Evolutionary conservation across 2,888 invertebrate genomes (phyloP), one percentile per base, ranked within the genome.

Genomic region (Noctua fimbriata): DNA sequence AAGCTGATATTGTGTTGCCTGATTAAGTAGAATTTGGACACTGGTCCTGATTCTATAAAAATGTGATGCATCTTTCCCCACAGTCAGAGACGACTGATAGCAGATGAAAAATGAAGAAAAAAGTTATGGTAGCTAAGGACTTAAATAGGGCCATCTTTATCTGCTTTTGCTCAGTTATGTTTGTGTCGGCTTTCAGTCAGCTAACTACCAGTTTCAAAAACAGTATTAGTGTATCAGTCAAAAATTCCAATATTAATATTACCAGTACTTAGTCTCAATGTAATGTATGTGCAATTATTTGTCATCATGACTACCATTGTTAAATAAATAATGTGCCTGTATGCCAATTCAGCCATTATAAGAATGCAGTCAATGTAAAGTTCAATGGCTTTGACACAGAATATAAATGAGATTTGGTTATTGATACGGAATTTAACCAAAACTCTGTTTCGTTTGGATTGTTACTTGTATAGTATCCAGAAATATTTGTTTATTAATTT

Each of bases 341-440:
- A 52, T 63, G 28, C 47, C 60, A 78, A 63, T 41, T 49, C 47
- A 24, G 32, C 69, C 69, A 69, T 79, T 79, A 73, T 65, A 73
- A 73, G 16, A 72, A 82, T 69, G 72, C 69, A 83, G 32, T 44
- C 70, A 78, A 71, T 28, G 55, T 79, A 58, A 84, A 73, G 72
- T 79, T 82, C 72, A 82, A 58, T 65, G 65, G 41, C 41, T 73
- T 82, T 60, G 52, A 70, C 47, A 69, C 41, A 41, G 12, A 69
- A 36, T 44, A 18, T 77, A 67, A 58, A 81, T 52, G 55, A 71
- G 70, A 67, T 69, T 55, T 24, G 5, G 6, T 52, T 28, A 67
- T 52, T 71, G 49, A 52, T 76, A 52, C 3, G 6, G 18, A 36
- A 28, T 70, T 58, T 60, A 71, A 73, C 52, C 18, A 82, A 63